Evolutionary conservation across 2,888 invertebrate genomes (phyloP).

Genomic region (Agriotes lineatus): DNA sequence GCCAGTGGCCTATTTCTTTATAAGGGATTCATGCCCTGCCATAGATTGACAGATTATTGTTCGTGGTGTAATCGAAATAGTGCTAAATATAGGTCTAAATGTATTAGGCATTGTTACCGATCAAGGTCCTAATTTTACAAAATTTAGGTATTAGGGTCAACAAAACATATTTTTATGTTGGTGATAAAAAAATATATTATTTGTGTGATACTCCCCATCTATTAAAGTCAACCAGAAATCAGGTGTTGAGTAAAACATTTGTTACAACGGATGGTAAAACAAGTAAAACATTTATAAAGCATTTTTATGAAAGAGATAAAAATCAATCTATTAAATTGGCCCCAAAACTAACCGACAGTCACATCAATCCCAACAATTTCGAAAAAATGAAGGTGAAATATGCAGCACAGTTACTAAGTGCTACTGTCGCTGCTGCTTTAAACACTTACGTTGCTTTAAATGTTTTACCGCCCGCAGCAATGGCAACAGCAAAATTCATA

Average conservation of each 20-base stretch:
- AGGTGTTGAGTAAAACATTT: neutral
- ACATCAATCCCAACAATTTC: slow-evolving; percentile 41
- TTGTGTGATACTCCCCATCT: neutral
- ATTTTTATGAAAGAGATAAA: slow-evolving; percentile 36
- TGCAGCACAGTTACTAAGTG: slow-evolving; percentile 43
- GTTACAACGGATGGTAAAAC: neutral
- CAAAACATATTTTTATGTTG: neutral
- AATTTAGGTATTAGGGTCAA: neutral
- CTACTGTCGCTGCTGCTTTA: slow-evolving; percentile 24
- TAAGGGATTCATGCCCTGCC: neutral
- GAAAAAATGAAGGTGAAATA: slow-evolving; percentile 45
- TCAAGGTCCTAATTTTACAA: slow-evolving; percentile 4
- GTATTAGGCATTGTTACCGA: neutral
- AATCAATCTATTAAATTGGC: slow-evolving; percentile 21
- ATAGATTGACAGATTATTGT: neutral
- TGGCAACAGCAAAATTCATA: neutral
- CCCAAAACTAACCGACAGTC: slow-evolving; percentile 38
- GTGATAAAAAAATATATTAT: neutral
- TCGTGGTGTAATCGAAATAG: neutral
- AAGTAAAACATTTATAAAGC: neutral
- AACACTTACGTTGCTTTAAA: neutral
- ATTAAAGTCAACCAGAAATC: slow-evolving; percentile 4
- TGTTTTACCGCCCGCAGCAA: neutral
- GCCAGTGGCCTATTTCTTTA: slow-evolving; percentile 1
- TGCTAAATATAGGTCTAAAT: neutral